Conservation (phyloP, 2,888 invertebrate species). For the Andrena chrysosceles region DNA sequence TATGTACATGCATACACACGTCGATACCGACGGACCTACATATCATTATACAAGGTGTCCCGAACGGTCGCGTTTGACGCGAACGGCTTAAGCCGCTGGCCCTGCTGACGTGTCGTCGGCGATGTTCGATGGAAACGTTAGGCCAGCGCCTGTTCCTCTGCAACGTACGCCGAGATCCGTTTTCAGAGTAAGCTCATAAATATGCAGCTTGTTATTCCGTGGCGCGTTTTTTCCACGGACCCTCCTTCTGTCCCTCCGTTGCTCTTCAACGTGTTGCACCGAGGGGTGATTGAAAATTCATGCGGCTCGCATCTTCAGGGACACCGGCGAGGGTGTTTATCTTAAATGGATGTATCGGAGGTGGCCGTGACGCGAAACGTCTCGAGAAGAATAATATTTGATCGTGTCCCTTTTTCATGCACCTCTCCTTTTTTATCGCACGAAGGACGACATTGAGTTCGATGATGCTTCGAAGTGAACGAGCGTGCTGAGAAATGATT, state of each 20-base stretch:
- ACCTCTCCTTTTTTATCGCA: neutral
- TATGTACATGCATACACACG: slow-evolving; percentile 23
- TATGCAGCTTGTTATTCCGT: slow-evolving; percentile 70
- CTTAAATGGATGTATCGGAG: slow-evolving; percentile 59
- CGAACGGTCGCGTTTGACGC: slow-evolving; percentile 5
- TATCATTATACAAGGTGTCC: slow-evolving; percentile 70
- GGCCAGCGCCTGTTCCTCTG: slow-evolving; percentile 1
- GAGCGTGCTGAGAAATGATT: too few species aligned
- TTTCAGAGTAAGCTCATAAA: slow-evolving; percentile 75
- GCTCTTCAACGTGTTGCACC: slow-evolving; percentile 34
- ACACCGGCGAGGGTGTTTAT: slow-evolving; percentile 64
- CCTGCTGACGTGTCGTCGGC: neutral
- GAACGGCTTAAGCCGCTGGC: slow-evolving; percentile 14
- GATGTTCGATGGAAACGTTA: slow-evolving; percentile 26
- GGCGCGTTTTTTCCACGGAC: slow-evolving; percentile 19
- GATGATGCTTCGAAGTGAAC: too few species aligned
- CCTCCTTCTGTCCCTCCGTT: neutral
- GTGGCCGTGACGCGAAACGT: neutral
- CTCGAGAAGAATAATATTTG: slow-evolving; percentile 37
- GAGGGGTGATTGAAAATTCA: slow-evolving; percentile 68
- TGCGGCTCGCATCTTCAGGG: slow-evolving; percentile 54
- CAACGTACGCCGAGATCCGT: slow-evolving; percentile 55
- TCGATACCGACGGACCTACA: slow-evolving; percentile 56
- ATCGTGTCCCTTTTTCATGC: slow-evolving; percentile 6
- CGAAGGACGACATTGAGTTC: neutral